These are phyloP conservation scores for Scalopus aquaticus DNA, from an alignment of 2,113 vertebrate species.

Conservation along the genomic window DNA sequence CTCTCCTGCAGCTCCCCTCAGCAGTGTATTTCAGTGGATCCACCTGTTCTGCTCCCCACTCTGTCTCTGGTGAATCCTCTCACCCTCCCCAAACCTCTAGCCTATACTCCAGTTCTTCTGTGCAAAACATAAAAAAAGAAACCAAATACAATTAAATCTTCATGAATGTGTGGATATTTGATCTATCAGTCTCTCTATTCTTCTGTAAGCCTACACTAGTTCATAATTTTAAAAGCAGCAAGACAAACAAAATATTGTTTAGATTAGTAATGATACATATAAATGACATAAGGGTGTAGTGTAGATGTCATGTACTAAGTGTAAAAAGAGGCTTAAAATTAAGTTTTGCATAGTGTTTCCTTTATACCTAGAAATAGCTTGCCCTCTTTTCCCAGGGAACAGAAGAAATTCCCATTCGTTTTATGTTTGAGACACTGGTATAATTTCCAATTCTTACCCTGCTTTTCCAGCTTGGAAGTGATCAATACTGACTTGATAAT, in stretches of 20 bases:
- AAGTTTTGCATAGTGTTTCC: background rate
- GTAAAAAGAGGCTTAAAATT: background rate
- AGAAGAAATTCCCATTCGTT: conserved; percentile 30
- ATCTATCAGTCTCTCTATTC: background rate
- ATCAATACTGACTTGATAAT: background rate
- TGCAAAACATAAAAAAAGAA: background rate
- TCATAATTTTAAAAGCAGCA: background rate
- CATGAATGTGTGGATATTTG: background rate
- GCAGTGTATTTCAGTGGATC: too few species aligned
- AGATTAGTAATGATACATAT: background rate
- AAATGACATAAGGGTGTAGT: background rate
- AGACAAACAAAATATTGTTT: background rate
- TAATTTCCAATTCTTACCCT: background rate
- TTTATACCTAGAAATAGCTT: background rate
- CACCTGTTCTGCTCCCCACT: too few species aligned
- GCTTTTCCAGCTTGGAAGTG: conserved; percentile 22
- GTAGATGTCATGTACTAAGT: background rate
- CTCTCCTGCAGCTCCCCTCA: too few species aligned
- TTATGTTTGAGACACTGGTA: background rate
- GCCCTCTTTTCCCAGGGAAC: background rate
- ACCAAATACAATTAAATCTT: background rate
- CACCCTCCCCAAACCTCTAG: too few species aligned
- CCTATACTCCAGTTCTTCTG: too few species aligned
- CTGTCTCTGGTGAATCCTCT: too few species aligned
- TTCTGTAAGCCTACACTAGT: conserved; percentile 13